Conservation (phyloP, 2,797 vertebrate species). For the Percopsis omiscomaycus region DNA sequence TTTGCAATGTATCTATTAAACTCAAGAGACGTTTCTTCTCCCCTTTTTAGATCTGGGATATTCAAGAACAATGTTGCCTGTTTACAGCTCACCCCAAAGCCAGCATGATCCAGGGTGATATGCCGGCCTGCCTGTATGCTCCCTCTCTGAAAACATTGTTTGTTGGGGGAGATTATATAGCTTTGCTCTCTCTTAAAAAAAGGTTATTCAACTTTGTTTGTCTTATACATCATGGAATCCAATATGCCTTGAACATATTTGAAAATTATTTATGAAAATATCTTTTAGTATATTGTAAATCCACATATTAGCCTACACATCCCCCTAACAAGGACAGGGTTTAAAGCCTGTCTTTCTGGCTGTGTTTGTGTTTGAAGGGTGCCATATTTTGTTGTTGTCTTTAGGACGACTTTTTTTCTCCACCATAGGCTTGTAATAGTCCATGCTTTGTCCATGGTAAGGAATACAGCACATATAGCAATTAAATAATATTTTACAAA, state of each 20-base stretch:
- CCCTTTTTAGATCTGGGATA: constrained; percentile 78
- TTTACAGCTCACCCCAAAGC: constrained; percentile 71
- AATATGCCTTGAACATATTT: constrained; percentile 19
- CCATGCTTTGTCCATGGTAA: no score
- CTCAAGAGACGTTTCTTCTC: background rate
- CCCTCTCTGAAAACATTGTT: constrained; percentile 66
- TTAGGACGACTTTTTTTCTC: no score
- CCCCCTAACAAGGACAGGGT: background rate
- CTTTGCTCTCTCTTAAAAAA: constrained; percentile 71
- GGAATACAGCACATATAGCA: no score
- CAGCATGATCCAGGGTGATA: constrained; percentile 68
- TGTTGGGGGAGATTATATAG: constrained; percentile 64
- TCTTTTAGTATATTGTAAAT: no score
- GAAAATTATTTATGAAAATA: background rate
- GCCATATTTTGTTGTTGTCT: no score
- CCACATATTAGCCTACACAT: no score
- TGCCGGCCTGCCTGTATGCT: constrained; percentile 72
- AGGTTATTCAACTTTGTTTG: constrained; percentile 60
- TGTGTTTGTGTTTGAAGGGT: no score
- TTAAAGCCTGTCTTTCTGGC: background rate
- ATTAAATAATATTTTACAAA: no score
- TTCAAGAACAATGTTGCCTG: constrained; percentile 78
- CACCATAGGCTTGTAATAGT: no score
- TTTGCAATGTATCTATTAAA: background rate
- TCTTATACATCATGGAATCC: constrained; percentile 18